phyloP scores from a whole-genome alignment of 2,888 invertebrate species.

The Dyspetes luteomarginatus region DNA sequence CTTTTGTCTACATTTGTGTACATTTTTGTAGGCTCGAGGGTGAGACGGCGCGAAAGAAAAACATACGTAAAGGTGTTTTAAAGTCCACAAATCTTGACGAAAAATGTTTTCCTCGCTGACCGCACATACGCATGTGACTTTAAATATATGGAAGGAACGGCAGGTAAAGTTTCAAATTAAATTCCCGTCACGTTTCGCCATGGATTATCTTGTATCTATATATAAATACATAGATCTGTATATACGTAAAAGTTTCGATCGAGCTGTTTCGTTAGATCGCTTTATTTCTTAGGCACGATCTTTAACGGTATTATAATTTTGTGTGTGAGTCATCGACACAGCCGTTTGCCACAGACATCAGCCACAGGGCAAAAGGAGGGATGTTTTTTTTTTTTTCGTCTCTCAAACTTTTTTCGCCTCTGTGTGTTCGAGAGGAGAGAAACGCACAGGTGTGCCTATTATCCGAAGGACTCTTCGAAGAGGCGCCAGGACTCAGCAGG shows the following conservation, averaged over 20 bases:
- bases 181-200: conserved; percentile 59
- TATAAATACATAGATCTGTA: background rate
- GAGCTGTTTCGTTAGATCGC: conserved; percentile 33
- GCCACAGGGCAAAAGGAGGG: conserved; percentile 20
- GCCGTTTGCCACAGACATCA: conserved; percentile 41
- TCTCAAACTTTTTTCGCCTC: conserved; percentile 17
- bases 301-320: conserved; percentile 57
- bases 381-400: conserved; percentile 33
- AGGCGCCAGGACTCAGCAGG: conserved; percentile 76
- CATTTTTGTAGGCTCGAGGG: no score
- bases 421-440: conserved; percentile 41
- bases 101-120: background rate
- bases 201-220: conserved; percentile 7
- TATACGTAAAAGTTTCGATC: background rate
- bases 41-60: no score
- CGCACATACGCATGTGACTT: background rate
- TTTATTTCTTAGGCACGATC: background rate
- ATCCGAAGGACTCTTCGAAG: conserved; percentile 55
- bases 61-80: no score
- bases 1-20: no score
- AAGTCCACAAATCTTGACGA: no score
- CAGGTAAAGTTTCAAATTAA: conserved; percentile 49
- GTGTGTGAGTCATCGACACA: conserved; percentile 42
- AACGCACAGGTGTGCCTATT: conserved; percentile 75
- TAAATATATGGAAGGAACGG: background rate